phyloP scores from a whole-genome alignment of 2,888 invertebrate genomes.

The Pyrgus malvae region DNA sequence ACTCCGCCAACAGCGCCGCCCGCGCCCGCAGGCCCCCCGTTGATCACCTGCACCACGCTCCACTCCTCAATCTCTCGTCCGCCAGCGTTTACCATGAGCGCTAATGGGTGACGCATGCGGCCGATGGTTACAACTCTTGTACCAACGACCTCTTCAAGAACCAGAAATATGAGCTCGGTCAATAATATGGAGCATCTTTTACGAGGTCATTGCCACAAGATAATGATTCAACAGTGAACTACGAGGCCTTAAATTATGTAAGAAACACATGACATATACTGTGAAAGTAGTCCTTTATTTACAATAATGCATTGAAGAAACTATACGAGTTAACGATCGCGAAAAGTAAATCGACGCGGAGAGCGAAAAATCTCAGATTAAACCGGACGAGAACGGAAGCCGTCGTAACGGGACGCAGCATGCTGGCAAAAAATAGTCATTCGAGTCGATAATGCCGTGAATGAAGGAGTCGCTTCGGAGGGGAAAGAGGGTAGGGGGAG shows the following conservation, averaged over 20 bases:
- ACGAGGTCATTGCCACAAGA: no score
- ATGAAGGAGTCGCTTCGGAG: slow-evolving; percentile 31
- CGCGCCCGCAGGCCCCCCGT: slow-evolving; percentile 56
- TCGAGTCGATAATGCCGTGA: slow-evolving; percentile 33
- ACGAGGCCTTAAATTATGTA: no score
- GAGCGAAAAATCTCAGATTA: slow-evolving; percentile 4
- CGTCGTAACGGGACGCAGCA: slow-evolving; percentile 30
- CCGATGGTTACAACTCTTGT: background rate
- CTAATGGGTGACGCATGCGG: slow-evolving; percentile 31
- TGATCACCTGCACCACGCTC: slow-evolving; percentile 62
- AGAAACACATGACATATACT: no score
- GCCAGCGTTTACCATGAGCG: slow-evolving; percentile 9
- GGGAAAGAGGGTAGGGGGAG: slow-evolving; percentile 2
- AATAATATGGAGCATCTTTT: no score
- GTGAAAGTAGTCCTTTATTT: background rate
- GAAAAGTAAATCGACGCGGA: slow-evolving; percentile 5
- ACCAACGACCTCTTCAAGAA: background rate
- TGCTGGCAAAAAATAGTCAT: slow-evolving; percentile 34
- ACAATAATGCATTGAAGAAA: background rate
- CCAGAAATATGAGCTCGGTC: background rate
- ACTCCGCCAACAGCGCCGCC: slow-evolving; percentile 42
- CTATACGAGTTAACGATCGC: background rate
- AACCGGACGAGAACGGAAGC: slow-evolving; percentile 30
- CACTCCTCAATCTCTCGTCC: slow-evolving; percentile 23
- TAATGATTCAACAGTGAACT: background rate